These are phyloP conservation scores for Leptinotarsa tumamoca DNA, from an alignment of 2,888 invertebrate genomes.

Conservation along the genomic window DNA sequence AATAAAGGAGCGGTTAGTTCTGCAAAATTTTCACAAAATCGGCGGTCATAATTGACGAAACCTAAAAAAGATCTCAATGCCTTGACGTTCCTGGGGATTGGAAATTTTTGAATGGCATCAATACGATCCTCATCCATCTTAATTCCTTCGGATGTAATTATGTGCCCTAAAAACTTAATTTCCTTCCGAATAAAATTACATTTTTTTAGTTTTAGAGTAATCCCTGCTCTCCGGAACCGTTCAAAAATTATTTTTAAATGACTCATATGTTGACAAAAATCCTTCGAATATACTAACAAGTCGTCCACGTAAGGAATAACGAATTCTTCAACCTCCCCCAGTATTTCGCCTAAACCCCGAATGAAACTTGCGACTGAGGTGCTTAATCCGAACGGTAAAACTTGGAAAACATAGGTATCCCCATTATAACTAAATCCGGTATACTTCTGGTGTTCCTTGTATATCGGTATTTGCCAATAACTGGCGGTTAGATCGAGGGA, in stretches of 20 bases:
- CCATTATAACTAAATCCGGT: neutral
- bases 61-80: conserved; percentile 30
- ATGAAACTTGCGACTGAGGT: conserved; percentile 33
- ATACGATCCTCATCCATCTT: conserved; percentile 26
- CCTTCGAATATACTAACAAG: conserved; percentile 22
- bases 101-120: conserved; percentile 30
- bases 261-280: neutral
- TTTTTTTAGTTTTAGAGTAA: conserved; percentile 29
- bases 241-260: conserved; percentile 27
- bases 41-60: conserved; percentile 30
- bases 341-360: conserved; percentile 5
- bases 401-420: conserved; percentile 24
- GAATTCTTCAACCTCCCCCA: conserved; percentile 4
- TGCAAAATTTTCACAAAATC: conserved; percentile 30
- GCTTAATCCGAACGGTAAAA: conserved; percentile 15
- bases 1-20: conserved; percentile 17
- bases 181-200: conserved; percentile 11
- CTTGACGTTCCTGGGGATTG: conserved; percentile 29
- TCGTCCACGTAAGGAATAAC: conserved; percentile 25
- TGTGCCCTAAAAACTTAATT: conserved; percentile 28
- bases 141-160: conserved; percentile 15
- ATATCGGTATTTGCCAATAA: conserved; percentile 25
- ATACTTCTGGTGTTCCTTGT: conserved; percentile 12
- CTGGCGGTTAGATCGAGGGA: conserved; percentile 5
- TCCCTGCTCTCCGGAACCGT: conserved; percentile 6